Evolutionary conservation across 30 jellyfish, hydroid and myxozoan species (phyloP).

Genomic region (Aurelia aurita complex sp. Pacific): DNA sequence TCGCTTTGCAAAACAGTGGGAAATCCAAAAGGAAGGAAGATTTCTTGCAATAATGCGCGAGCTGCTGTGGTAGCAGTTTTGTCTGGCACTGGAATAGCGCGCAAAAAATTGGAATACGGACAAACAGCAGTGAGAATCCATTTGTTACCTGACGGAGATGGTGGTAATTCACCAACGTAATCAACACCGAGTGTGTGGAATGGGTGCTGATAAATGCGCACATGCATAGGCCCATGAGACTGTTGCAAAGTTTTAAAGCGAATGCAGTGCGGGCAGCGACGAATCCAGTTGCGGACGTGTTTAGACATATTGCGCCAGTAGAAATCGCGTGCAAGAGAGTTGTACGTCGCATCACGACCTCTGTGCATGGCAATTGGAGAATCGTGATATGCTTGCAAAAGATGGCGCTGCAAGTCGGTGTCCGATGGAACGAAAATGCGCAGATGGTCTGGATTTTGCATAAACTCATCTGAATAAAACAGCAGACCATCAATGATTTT

Average conservation of each 20-base stretch:
- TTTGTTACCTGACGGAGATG: slow-evolving; percentile 29
- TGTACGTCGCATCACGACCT: slow-evolving; percentile 43
- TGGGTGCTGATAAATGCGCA: slow-evolving; percentile 35
- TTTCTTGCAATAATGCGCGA: slow-evolving; percentile 18
- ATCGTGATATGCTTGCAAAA: slow-evolving; percentile 17
- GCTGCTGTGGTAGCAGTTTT: slow-evolving; percentile 37
- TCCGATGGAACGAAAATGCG: slow-evolving; percentile 32
- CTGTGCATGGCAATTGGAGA: slow-evolving; percentile 3
- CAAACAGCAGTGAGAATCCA: slow-evolving; percentile 56
- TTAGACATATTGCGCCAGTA: slow-evolving; percentile 49
- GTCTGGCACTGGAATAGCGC: slow-evolving; percentile 57
- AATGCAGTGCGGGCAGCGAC: slow-evolving; percentile 41
- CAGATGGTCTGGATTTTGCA: slow-evolving; percentile 25
- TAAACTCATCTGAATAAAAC: slow-evolving; percentile 45
- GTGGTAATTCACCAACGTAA: slow-evolving; percentile 48
- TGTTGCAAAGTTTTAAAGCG: slow-evolving; percentile 18
- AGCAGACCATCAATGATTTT: slow-evolving; percentile 27
- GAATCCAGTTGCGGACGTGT: slow-evolving; percentile 46
- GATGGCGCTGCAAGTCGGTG: slow-evolving; percentile 13
- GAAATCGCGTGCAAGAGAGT: no score
- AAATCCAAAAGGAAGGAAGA: slow-evolving; percentile 27
- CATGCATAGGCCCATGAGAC: slow-evolving; percentile 54
- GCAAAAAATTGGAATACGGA: slow-evolving; percentile 34
- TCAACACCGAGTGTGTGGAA: slow-evolving; percentile 41
- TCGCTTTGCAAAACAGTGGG: slow-evolving; percentile 58